phyloP scores from a whole-genome alignment of 2,797 vertebrate genomes.

The Sternotherus odoratus region DNA sequence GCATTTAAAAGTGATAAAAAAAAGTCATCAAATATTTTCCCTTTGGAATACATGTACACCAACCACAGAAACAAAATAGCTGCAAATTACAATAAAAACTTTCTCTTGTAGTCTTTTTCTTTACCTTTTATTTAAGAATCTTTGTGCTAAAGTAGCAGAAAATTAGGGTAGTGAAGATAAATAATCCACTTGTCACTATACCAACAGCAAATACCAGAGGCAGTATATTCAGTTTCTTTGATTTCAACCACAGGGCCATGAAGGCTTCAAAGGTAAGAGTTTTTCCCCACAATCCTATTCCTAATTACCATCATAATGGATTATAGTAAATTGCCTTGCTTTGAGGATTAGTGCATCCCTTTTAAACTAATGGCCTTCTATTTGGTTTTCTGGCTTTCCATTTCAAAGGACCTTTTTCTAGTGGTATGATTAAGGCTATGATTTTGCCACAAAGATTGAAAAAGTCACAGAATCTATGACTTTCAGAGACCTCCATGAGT shows the following conservation, averaged over 20 bases:
- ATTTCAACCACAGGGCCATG: not conserved
- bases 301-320: constrained; percentile 2
- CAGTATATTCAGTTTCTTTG: constrained; percentile 2
- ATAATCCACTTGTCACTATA: not conserved
- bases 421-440: not conserved
- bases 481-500: too few species aligned
- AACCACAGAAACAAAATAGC: not conserved
- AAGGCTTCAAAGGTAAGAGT: not conserved
- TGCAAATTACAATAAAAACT: constrained; percentile 5
- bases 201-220: not conserved
- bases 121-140: constrained; percentile 26
- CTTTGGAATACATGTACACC: not conserved
- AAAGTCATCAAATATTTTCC: not conserved
- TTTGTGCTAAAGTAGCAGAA: constrained; percentile 17
- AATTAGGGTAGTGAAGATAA: not conserved
- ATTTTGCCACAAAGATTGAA: too few species aligned
- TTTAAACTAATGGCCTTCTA: not conserved
- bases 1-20: constrained; percentile 20
- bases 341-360: not conserved
- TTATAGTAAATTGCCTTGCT: constrained; percentile 20
- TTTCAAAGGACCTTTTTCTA: not conserved
- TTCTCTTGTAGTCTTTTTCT: not conserved
- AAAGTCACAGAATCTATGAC: too few species aligned
- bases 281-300: not conserved
- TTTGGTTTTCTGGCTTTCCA: not conserved